Conservation (phyloP, 2,888 invertebrate genomes). For the Keiferia lycopersicella region DNA sequence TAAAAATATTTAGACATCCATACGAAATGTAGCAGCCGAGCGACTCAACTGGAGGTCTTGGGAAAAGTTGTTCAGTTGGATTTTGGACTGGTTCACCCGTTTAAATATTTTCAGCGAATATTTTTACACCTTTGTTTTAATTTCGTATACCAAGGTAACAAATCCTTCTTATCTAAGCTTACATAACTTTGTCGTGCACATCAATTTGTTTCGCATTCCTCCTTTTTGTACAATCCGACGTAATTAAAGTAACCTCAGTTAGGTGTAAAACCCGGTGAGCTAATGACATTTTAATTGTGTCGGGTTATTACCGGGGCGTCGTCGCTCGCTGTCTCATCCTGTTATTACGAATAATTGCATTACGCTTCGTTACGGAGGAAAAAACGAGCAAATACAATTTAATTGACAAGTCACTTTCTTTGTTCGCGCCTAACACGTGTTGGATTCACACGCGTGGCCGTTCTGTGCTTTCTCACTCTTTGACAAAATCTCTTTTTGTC, state of each 20-base stretch:
- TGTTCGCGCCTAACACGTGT: conserved; percentile 71
- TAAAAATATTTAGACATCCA: too few relatives aligned
- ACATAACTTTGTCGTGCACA: conserved; percentile 33
- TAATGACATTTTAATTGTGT: conserved; percentile 81
- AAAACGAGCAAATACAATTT: conserved; percentile 71
- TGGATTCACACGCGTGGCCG: conserved; percentile 58
- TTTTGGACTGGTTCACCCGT: too few relatives aligned
- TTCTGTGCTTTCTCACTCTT: conserved; percentile 23
- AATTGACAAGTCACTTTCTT: conserved; percentile 77
- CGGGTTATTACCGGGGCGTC: conserved; percentile 67
- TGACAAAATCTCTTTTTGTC: background rate
- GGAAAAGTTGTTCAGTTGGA: too few relatives aligned
- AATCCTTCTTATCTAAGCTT: background rate
- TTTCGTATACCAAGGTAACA: background rate
- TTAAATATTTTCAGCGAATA: too few relatives aligned
- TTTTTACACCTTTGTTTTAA: too few relatives aligned
- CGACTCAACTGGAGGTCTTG: too few relatives aligned
- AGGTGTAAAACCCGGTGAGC: conserved; percentile 74
- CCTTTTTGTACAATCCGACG: conserved; percentile 53
- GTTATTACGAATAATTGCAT: conserved; percentile 80
- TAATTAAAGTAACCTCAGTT: conserved; percentile 69
- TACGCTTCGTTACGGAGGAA: conserved; percentile 78
- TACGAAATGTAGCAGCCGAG: too few relatives aligned
- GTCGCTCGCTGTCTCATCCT: conserved; percentile 69
- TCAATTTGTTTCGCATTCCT: conserved; percentile 50